These are phyloP conservation scores for Pseudochaenichthys georgianus DNA, from an alignment of 2,797 vertebrate genomes.

Conservation along the genomic window DNA sequence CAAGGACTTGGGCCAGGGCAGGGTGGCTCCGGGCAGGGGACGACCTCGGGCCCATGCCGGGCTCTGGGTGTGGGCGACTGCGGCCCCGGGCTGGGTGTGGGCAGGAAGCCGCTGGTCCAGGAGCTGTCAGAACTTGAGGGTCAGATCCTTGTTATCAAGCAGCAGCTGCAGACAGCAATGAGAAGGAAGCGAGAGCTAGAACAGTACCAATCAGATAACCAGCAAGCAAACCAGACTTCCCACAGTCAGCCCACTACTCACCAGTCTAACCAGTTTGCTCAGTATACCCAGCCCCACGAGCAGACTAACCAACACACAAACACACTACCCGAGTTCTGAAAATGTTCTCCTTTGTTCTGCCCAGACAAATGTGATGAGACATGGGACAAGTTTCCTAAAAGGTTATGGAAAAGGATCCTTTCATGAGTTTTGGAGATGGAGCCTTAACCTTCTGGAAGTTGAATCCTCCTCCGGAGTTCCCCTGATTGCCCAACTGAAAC, in stretches of 20 bases:
- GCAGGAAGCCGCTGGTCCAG: slow-evolving; percentile 88
- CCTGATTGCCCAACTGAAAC: slow-evolving; percentile 28
- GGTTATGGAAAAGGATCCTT: slow-evolving; percentile 26
- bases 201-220: slow-evolving; percentile 87
- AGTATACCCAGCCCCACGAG: slow-evolving; percentile 72
- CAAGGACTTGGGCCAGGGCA: slow-evolving; percentile 61
- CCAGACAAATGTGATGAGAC: slow-evolving; percentile 37
- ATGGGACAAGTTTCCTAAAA: slow-evolving; percentile 24
- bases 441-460: slow-evolving; percentile 32
- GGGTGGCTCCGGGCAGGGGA: slow-evolving; percentile 45
- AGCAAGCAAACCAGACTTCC: slow-evolving; percentile 82
- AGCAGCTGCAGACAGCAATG: slow-evolving; percentile 94
- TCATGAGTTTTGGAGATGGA: slow-evolving; percentile 38
- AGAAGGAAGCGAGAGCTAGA: slow-evolving; percentile 95
- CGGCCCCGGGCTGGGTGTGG: slow-evolving; percentile 59
- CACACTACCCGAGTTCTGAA: slow-evolving; percentile 73
- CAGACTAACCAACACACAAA: slow-evolving; percentile 80
- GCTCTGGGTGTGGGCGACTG: slow-evolving; percentile 59
- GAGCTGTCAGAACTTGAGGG: slow-evolving; percentile 94
- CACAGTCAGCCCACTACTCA: slow-evolving; percentile 60
- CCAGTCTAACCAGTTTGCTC: slow-evolving; percentile 73
- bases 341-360: slow-evolving; percentile 26
- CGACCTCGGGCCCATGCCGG: background rate
- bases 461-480: slow-evolving; percentile 43
- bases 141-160: slow-evolving; percentile 94